These are phyloP conservation scores for Columbina picui DNA, from an alignment of 2,113 vertebrate genomes.

Conservation along the genomic window DNA sequence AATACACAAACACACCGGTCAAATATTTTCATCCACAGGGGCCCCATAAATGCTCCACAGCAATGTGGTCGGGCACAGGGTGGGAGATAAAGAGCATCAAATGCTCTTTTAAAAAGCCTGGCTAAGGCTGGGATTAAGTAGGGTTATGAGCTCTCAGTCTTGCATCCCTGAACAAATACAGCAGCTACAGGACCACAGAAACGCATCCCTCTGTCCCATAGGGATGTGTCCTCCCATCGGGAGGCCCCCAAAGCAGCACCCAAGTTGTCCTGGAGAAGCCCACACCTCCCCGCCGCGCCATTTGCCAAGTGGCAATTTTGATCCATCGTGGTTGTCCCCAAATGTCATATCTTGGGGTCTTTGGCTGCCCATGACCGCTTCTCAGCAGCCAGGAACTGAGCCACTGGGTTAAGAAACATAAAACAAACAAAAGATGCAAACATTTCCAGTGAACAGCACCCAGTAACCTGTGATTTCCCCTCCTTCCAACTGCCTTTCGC, in stretches of 20 bases:
- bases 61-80: background rate
- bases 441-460: background rate
- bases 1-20: background rate
- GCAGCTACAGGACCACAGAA: background rate
- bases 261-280: background rate
- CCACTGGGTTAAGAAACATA: rapidly evolving
- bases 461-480: background rate
- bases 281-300: background rate
- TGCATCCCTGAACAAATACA: rapidly evolving
- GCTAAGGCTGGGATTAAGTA: background rate
- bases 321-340: background rate
- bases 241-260: background rate
- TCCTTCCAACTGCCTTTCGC: background rate
- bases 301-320: background rate
- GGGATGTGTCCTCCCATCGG: background rate
- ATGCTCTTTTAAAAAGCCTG: background rate
- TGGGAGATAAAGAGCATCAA: background rate
- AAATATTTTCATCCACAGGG: background rate
- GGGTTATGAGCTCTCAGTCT: background rate
- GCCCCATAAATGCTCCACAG: background rate
- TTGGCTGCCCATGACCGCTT: background rate
- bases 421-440: too few relatives aligned
- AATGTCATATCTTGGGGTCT: background rate
- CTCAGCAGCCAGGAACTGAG: background rate
- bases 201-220: background rate